phyloP scores from a whole-genome alignment of 2,113 vertebrate species.

The Channa maculata region DNA sequence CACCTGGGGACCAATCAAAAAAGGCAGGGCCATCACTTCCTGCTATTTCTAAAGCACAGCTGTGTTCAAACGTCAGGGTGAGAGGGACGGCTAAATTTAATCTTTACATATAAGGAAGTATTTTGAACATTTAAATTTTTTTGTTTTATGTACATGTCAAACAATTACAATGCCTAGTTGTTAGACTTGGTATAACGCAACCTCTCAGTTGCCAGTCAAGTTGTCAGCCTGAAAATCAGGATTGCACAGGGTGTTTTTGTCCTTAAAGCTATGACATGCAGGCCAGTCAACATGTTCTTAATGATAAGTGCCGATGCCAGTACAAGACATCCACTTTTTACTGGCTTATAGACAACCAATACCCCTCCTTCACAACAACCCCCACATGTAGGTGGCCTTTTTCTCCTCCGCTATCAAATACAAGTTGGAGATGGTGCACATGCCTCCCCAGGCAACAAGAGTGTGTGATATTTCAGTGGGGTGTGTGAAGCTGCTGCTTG shows the following conservation, averaged over 20 bases:
- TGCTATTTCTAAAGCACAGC: slow-evolving; percentile 63
- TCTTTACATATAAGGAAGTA: neutral
- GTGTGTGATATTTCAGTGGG: slow-evolving; percentile 65
- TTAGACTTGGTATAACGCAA: too few species aligned
- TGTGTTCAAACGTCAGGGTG: slow-evolving; percentile 31
- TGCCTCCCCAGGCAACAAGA: slow-evolving; percentile 51
- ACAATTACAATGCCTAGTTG: too few species aligned
- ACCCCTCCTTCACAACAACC: slow-evolving; percentile 14
- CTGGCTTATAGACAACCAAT: neutral
- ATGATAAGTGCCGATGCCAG: slow-evolving; percentile 21
- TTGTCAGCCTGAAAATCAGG: too few species aligned
- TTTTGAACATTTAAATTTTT: too few species aligned
- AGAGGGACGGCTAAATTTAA: neutral
- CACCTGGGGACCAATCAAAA: slow-evolving; percentile 51
- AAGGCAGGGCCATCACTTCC: slow-evolving; percentile 27
- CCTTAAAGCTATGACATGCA: slow-evolving; percentile 7
- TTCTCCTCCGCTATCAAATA: slow-evolving; percentile 35
- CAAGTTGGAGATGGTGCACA: slow-evolving; percentile 42
- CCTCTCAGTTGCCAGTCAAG: too few species aligned
- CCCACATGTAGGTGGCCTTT: slow-evolving; percentile 30
- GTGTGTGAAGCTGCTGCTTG: slow-evolving; percentile 56
- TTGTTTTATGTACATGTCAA: too few species aligned
- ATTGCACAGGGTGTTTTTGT: too few species aligned
- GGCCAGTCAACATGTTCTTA: slow-evolving; percentile 21
- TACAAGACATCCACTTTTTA: slow-evolving; percentile 2